These are phyloP conservation scores for Agrochola lychnidis DNA, from an alignment of 2,888 invertebrate genomes.

Conservation along the genomic window DNA sequence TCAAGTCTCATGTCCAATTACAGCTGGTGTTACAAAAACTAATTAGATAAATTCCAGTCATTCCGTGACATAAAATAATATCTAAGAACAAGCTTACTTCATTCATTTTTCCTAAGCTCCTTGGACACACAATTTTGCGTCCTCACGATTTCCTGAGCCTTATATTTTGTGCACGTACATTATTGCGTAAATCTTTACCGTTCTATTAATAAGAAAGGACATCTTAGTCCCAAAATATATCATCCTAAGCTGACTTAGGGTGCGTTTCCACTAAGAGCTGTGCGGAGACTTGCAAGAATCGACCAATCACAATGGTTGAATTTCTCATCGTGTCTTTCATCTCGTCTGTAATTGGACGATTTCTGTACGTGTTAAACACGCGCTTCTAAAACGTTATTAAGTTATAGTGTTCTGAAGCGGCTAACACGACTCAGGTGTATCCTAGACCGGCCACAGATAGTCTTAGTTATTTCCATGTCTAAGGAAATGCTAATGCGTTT, in stretches of 20 bases:
- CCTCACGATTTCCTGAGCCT: not conserved
- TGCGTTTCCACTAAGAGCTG: no score
- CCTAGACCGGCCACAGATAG: not conserved
- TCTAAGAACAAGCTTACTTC: constrained; percentile 3
- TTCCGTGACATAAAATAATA: not conserved
- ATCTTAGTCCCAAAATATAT: constrained; percentile 19
- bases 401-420: no score
- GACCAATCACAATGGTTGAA: no score
- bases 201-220: constrained; percentile 19
- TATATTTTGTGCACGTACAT: constrained; percentile 33
- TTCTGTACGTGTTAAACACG: no score
- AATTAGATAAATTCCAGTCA: not conserved
- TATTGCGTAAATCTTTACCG: not conserved
- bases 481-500: constrained; percentile 5
- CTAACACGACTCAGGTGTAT: not conserved
- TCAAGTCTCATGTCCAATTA: not conserved
- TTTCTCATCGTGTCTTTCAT: no score
- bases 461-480: constrained; percentile 26
- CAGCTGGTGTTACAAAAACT: not conserved
- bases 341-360: no score
- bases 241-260: not conserved
- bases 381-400: no score
- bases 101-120: constrained; percentile 29
- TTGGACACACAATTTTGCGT: constrained; percentile 30
- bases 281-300: no score